Base-by-base conservation (phyloP, 2,113 vertebrate species). In the Australoheros scitulus region DNA sequence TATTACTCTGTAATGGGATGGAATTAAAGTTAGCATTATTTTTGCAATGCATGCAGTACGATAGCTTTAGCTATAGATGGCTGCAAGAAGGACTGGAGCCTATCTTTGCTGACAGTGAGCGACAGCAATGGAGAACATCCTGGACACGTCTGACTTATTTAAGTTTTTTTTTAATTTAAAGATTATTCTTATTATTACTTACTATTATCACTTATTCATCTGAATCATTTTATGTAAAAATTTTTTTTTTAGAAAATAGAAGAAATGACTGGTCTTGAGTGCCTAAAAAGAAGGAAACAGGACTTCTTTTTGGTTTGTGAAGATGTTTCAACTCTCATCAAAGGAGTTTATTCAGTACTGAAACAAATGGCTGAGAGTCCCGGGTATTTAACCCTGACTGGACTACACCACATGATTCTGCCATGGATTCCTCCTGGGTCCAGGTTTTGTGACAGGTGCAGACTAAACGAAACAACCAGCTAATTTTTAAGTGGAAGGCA, bases 381-480 rank as follows among this genome's bases (percentile, higher is more conserved):
- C 22, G 43, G 64, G 15, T 50, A 50, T 50, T 68, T 68, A 68
- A 47, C 41, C 64, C 47, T 0, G 47, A 68, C 41, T 29, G 9
- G 41, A 9, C 36, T 2, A 10, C 36, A 34, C 75, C 47, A 78
- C 38, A 38, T 64, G 58, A 11, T 34, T 64, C 14, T 59, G 29
- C 70, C 9, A 17, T 57, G n/a, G 59, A 7, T 75, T 76, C 60
- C n/a, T 63, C 47, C 20, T 59, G 11, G 0, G 32, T 61, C 15
- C 50, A 29, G 74, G 75, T 57, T 80, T 70, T 26, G 32, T 15
- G 29, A 13, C 70, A 84, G 76, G 60, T 84, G 65, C 61, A 15
- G 11, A 68, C 20, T 22, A 24, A 17, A 68, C 18, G 36, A 58
- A 76, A 56, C 24, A 82, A 74, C 55, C 55, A 61, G 7, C 43